phyloP scores from a whole-genome alignment of 2,113 vertebrate species.

The Coryphaenoides rupestris region DNA sequence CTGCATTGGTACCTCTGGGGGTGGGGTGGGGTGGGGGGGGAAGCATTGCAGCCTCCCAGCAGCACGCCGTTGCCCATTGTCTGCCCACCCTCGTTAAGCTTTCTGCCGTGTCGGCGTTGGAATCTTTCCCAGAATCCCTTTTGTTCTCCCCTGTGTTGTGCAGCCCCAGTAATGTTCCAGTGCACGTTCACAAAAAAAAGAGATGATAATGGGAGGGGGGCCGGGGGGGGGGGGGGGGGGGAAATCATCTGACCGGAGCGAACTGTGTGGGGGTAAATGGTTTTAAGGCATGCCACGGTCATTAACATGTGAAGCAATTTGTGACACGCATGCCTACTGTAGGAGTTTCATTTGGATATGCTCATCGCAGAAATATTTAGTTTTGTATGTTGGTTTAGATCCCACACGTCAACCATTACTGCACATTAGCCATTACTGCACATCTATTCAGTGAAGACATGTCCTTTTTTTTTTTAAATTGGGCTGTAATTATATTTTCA shows the following conservation, averaged over 20 bases:
- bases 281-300: constrained; percentile 15
- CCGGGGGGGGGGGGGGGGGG: too few relatives aligned
- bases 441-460: background rate
- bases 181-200: constrained; percentile 31
- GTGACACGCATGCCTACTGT: constrained; percentile 35
- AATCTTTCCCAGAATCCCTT: constrained; percentile 56
- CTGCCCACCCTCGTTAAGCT: constrained; percentile 42
- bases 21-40: background rate
- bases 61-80: constrained; percentile 47
- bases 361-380: background rate
- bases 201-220: constrained; percentile 46
- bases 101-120: constrained; percentile 48
- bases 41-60: constrained; percentile 37
- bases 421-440: background rate
- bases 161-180: constrained; percentile 47
- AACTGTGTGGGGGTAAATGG: constrained; percentile 40
- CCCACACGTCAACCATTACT: background rate
- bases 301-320: constrained; percentile 24
- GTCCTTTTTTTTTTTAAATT: constrained; percentile 28
- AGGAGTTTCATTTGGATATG: constrained; percentile 10
- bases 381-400: background rate
- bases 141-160: constrained; percentile 37
- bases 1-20: too few relatives aligned
- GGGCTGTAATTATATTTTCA: constrained; percentile 17
- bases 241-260: constrained; percentile 42